These are phyloP conservation scores for Pachyramphus minor DNA, from an alignment of 2,113 vertebrate species.

Conservation along the genomic window DNA sequence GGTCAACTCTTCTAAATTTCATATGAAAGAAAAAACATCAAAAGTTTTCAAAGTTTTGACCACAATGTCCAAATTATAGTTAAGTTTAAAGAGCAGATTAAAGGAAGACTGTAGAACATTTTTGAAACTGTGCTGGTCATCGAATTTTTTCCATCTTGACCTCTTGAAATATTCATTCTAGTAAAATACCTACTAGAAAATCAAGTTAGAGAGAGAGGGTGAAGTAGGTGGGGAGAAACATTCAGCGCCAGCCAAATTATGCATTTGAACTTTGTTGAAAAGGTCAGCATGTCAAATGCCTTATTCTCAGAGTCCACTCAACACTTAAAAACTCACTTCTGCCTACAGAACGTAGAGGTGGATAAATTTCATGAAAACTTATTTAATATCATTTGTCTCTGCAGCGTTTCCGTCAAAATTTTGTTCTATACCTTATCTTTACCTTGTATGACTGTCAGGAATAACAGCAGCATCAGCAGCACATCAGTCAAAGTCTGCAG, in stretches of 20 bases:
- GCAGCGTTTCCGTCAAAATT: background rate
- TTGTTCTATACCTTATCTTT: background rate
- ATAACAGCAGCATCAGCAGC: conserved; percentile 37
- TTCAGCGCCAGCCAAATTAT: background rate
- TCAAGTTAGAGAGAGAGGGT: background rate
- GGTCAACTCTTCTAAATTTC: background rate
- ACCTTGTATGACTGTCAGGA: background rate
- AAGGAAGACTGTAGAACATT: background rate
- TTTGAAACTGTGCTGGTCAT: background rate
- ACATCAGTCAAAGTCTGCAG: conserved; percentile 13
- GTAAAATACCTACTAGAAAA: background rate
- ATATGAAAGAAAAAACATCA: background rate
- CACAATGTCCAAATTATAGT: background rate
- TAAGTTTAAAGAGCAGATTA: background rate
- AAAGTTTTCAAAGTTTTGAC: background rate
- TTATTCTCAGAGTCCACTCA: conserved; percentile 28
- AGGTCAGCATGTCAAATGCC: conserved; percentile 28
- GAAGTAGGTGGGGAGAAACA: background rate
- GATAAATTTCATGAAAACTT: background rate
- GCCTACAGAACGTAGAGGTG: background rate
- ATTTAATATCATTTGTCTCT: background rate
- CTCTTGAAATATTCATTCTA: conserved; percentile 22
- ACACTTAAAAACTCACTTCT: conserved; percentile 2
- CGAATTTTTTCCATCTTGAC: background rate
- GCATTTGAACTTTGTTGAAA: conserved; percentile 33